These are phyloP conservation scores for Cynopterus brachyotis DNA, from an alignment of 2,113 vertebrate species.

Conservation along the genomic window DNA sequence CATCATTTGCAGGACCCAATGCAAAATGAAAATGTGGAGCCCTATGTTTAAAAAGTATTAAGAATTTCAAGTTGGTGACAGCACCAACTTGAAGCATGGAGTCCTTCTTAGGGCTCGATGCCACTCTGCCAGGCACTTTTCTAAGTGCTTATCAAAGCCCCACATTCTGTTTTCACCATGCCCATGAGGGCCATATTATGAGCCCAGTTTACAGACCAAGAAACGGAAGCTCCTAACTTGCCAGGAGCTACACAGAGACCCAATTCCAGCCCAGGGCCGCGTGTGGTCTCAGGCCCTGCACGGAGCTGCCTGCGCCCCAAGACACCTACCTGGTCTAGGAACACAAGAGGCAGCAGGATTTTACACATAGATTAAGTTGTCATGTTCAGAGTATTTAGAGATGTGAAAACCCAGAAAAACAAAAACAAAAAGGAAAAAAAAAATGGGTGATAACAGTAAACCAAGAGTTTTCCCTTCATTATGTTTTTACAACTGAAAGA, in stretches of 20 bases:
- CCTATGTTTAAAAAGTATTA: neutral
- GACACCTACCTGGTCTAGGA: neutral
- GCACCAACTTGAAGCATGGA: neutral
- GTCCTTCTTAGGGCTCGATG: neutral
- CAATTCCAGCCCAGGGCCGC: neutral
- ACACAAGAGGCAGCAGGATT: slow-evolving; percentile 1
- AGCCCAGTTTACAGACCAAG: neutral
- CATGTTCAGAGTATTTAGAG: slow-evolving; percentile 65
- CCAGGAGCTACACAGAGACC: neutral
- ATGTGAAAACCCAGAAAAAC: slow-evolving; percentile 62
- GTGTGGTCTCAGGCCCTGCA: neutral
- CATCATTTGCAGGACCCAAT: neutral
- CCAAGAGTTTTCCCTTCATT: slow-evolving; percentile 30
- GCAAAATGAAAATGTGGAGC: neutral
- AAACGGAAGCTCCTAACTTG: neutral
- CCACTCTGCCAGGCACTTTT: neutral
- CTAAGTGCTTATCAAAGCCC: neutral
- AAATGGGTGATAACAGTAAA: neutral
- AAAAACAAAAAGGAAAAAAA: slow-evolving; percentile 27
- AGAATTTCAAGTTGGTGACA: neutral
- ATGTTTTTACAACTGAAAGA: slow-evolving; percentile 24
- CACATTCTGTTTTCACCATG: neutral
- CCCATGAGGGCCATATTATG: neutral
- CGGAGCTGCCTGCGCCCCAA: neutral
- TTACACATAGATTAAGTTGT: slow-evolving; percentile 45